phyloP scores from a whole-genome alignment of 2,888 invertebrate species.

The Acanthosepion pharaonis region DNA sequence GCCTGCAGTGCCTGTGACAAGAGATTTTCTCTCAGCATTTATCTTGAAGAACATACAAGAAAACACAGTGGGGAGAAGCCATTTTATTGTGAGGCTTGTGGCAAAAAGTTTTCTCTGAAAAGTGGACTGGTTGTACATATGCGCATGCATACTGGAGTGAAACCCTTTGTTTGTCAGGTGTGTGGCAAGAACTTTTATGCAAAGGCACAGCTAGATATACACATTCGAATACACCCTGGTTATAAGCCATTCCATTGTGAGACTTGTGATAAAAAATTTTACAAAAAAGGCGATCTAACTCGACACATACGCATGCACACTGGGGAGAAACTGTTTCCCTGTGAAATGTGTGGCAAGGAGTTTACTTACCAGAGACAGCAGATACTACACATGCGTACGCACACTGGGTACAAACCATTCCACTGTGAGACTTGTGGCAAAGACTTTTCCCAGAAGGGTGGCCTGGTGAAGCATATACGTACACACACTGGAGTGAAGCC shows the following conservation, averaged over 20 bases:
- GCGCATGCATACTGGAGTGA: not conserved
- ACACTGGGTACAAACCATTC: not conserved
- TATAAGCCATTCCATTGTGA: not conserved
- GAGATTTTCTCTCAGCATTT: not conserved
- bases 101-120: not conserved
- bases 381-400: not conserved
- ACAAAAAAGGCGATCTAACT: not conserved
- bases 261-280: not conserved
- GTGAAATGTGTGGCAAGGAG: not conserved
- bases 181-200: not conserved
- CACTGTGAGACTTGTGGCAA: not conserved
- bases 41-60: not conserved
- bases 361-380: not conserved
- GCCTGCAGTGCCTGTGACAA: not conserved
- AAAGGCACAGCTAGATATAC: not conserved
- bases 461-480: not conserved
- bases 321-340: not conserved
- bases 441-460: not conserved
- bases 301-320: not conserved
- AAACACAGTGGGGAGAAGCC: not conserved
- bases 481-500: not conserved
- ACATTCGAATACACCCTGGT: not conserved
- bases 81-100: not conserved
- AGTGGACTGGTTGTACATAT: not conserved
- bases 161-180: not conserved